These are phyloP conservation scores for Sebastes steindachneri DNA, from an alignment of 2,797 vertebrate species.

Conservation along the genomic window DNA sequence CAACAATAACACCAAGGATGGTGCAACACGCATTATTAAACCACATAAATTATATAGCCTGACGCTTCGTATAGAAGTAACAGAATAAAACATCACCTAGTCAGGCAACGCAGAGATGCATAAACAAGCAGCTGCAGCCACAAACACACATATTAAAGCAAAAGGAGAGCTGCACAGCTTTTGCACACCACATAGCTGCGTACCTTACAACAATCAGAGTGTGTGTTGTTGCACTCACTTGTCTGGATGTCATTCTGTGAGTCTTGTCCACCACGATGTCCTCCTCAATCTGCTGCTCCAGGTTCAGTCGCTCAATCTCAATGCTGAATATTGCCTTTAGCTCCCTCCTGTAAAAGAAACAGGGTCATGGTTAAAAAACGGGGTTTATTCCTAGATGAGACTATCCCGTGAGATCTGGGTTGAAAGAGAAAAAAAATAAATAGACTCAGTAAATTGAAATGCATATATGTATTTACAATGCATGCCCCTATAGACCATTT, in stretches of 20 bases:
- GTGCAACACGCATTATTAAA: not conserved
- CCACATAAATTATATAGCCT: not conserved
- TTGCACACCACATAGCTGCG: not conserved
- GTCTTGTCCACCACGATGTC: not conserved
- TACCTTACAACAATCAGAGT: not conserved
- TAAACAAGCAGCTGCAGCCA: not conserved
- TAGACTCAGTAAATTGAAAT: not conserved
- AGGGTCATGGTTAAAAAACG: accelerated
- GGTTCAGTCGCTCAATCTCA: not conserved
- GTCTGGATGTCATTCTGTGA: not conserved
- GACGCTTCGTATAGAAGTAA: not conserved
- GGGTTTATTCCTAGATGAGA: not conserved
- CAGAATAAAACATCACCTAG: not conserved
- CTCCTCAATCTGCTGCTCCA: not conserved
- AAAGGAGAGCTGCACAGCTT: not conserved
- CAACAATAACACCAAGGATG: not conserved
- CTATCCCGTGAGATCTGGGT: not conserved
- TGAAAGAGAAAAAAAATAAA: not conserved
- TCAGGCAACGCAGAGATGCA: not conserved
- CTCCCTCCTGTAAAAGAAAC: not conserved
- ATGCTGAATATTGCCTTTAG: not conserved
- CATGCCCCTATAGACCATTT: not conserved
- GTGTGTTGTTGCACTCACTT: not conserved
- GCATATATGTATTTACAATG: not conserved
- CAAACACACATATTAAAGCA: not conserved